These are phyloP conservation scores for Xylota segnis DNA, from an alignment of 2,888 invertebrate genomes.

Conservation along the genomic window DNA sequence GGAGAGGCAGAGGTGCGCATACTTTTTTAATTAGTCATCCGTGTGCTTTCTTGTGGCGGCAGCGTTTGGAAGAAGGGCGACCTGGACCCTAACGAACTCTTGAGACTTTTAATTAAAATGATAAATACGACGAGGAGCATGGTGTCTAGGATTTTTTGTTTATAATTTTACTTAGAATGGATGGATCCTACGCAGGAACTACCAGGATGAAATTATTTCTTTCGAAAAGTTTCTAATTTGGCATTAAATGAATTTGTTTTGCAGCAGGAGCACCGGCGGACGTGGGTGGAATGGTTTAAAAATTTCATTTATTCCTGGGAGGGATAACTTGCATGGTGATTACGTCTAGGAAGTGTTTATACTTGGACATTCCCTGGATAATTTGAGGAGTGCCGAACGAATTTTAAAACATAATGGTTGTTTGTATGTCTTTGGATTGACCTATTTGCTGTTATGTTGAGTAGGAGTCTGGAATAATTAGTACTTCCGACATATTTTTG, in stretches of 20 bases:
- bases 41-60: not conserved
- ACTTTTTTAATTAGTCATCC: slow-evolving; percentile 23
- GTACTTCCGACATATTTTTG: not conserved
- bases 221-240: slow-evolving; percentile 7
- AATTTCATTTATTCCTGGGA: not conserved
- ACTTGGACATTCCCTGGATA: not conserved
- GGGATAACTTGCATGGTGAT: not conserved
- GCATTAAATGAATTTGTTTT: slow-evolving; percentile 15
- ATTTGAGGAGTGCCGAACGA: not conserved
- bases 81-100: not conserved
- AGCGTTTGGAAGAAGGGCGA: not conserved
- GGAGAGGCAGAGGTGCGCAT: not conserved
- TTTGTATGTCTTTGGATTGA: not conserved
- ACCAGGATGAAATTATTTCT: slow-evolving; percentile 2
- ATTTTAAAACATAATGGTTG: not conserved
- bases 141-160: not conserved
- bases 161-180: not conserved
- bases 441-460: not conserved
- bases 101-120: slow-evolving; percentile 26
- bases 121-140: slow-evolving; percentile 11
- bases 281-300: not conserved
- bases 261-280: not conserved
- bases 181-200: not conserved
- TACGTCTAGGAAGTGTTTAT: not conserved
- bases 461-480: not conserved